Evolutionary conservation across 2,888 invertebrate genomes (phyloP).

Genomic region (Agonopterix heracliana): DNA sequence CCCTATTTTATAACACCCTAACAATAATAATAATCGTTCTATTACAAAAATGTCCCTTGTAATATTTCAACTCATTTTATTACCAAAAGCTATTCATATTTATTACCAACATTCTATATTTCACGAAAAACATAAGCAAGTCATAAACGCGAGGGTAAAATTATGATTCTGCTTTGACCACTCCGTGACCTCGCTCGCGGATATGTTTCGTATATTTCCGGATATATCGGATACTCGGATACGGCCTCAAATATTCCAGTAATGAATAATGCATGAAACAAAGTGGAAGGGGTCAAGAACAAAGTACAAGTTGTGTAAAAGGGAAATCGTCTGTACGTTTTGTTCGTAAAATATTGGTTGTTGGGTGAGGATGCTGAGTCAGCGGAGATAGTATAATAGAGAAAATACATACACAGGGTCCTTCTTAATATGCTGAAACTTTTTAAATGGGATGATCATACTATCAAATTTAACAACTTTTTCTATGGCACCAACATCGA

Average conservation of each 20-base stretch:
- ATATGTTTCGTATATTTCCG: conserved; percentile 1
- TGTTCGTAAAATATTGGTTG: conserved; percentile 1
- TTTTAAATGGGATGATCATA: no score
- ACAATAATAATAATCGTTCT: no score
- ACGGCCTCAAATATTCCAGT: not conserved
- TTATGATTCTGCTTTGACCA: conserved; percentile 2
- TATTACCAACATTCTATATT: no score
- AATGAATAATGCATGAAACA: conserved; percentile 10
- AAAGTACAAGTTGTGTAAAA: conserved; percentile 7
- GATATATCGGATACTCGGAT: conserved; percentile 4
- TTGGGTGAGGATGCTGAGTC: not conserved
- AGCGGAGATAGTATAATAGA: no score
- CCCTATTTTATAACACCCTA: no score
- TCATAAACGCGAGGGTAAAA: conserved; percentile 1
- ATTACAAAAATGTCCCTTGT: no score
- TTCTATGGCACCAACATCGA: no score
- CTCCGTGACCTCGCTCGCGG: not conserved
- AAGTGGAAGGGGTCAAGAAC: conserved; percentile 7
- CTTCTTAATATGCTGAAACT: no score
- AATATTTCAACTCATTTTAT: no score
- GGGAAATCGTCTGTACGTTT: conserved; percentile 2
- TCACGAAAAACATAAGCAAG: not conserved
- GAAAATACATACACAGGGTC: no score
- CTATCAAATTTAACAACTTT: no score
- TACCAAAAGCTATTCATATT: no score